Conservation (phyloP, 2,113 vertebrate species). For the Onychostruthus taczanowskii region DNA sequence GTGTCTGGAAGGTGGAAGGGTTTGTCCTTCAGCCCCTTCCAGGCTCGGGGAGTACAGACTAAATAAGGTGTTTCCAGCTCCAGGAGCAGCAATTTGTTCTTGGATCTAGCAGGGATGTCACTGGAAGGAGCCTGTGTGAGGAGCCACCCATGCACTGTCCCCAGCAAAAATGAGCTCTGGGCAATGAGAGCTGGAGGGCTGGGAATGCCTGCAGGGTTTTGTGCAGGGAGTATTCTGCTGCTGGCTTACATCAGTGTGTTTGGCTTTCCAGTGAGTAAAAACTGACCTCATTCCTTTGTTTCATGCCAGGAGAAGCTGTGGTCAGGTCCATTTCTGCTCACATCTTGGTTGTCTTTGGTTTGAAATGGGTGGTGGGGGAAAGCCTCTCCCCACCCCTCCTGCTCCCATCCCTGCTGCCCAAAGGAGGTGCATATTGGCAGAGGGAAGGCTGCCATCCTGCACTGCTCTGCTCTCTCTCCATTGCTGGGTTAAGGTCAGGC, state of each 20-base stretch:
- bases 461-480: fast-evolving
- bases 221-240: neutral
- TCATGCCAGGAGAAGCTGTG: neutral
- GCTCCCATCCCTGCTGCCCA: neutral
- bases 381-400: neutral
- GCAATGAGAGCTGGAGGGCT: fast-evolving
- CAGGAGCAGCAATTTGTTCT: neutral
- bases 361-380: neutral
- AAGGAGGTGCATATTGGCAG: too few relatives aligned
- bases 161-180: neutral
- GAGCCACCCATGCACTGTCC: neutral
- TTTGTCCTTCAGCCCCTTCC: neutral
- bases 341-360: neutral
- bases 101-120: neutral
- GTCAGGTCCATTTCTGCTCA: neutral
- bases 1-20: neutral
- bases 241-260: neutral
- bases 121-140: neutral
- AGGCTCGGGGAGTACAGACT: neutral
- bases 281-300: neutral
- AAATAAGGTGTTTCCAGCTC: neutral
- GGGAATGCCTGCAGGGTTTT: neutral
- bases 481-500: neutral
- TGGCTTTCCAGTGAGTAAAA: neutral
- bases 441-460: neutral